These are phyloP conservation scores for Harpagoxenus sublaevis DNA, from an alignment of 2,888 invertebrate genomes.

Conservation along the genomic window DNA sequence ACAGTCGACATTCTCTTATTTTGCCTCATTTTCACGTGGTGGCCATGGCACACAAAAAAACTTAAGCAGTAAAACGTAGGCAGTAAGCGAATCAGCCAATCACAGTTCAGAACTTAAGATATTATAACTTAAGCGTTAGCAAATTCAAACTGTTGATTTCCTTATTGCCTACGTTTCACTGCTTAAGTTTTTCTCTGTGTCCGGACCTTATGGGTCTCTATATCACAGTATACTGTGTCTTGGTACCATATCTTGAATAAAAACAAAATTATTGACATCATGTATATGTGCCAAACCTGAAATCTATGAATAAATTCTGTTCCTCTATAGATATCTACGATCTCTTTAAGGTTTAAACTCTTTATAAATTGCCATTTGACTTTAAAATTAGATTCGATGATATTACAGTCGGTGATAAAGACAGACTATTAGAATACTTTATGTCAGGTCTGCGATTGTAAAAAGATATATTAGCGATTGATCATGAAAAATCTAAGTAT, in stretches of 20 bases:
- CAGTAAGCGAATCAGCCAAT: no score
- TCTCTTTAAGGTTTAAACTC: background rate
- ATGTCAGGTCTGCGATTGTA: background rate
- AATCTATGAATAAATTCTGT: constrained; percentile 6
- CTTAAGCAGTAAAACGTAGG: no score
- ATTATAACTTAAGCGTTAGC: no score
- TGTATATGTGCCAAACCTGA: background rate
- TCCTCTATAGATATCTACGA: background rate
- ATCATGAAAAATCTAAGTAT: background rate
- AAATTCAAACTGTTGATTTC: no score
- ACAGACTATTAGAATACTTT: constrained; percentile 12
- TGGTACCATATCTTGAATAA: background rate
- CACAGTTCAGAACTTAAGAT: no score
- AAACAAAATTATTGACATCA: background rate
- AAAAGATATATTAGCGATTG: background rate
- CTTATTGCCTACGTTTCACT: no score
- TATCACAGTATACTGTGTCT: background rate
- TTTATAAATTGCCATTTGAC: background rate
- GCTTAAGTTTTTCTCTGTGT: no score
- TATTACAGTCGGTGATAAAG: background rate
- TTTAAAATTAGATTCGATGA: background rate
- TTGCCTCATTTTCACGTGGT: background rate
- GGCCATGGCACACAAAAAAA: no score
- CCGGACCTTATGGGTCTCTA: no score
- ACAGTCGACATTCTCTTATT: constrained; percentile 36